phyloP scores from a whole-genome alignment of 1,140 invertebrate genomes.

The Laodelphax striatellus region DNA sequence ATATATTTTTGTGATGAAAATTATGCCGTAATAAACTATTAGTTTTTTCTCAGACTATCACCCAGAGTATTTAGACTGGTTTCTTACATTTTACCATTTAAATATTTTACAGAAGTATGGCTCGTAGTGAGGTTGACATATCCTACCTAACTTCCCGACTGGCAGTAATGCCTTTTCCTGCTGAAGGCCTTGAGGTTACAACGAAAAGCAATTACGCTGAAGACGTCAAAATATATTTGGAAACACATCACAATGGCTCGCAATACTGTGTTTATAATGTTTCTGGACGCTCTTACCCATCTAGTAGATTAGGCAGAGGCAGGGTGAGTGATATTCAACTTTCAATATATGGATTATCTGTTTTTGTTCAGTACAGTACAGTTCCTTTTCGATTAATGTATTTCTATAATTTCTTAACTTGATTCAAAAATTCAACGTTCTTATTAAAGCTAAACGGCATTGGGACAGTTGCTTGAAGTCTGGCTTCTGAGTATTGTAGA shows the following conservation, averaged over 20 bases:
- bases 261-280: slow-evolving; percentile 75
- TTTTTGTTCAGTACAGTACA: too few species aligned
- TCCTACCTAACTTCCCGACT: slow-evolving; percentile 82
- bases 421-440: too few species aligned
- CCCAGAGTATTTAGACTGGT: too few species aligned
- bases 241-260: slow-evolving; percentile 57
- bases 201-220: slow-evolving; percentile 89
- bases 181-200: slow-evolving; percentile 85
- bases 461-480: too few species aligned
- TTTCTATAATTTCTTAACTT: too few species aligned
- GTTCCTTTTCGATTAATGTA: too few species aligned
- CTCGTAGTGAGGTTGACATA: slow-evolving; percentile 76
- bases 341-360: too few species aligned
- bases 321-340: slow-evolving; percentile 17
- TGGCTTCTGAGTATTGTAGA: too few species aligned
- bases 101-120: slow-evolving; percentile 59
- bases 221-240: slow-evolving; percentile 66
- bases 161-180: slow-evolving; percentile 86
- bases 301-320: slow-evolving; percentile 35
- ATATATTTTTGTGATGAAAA: too few species aligned
- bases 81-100: background rate
- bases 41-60: too few species aligned
- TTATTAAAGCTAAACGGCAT: too few species aligned
- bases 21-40: too few species aligned
- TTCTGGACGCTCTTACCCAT: slow-evolving; percentile 49